Conservation (phyloP, 1,140 invertebrate genomes). For the Hylyphantes graminicola region DNA sequence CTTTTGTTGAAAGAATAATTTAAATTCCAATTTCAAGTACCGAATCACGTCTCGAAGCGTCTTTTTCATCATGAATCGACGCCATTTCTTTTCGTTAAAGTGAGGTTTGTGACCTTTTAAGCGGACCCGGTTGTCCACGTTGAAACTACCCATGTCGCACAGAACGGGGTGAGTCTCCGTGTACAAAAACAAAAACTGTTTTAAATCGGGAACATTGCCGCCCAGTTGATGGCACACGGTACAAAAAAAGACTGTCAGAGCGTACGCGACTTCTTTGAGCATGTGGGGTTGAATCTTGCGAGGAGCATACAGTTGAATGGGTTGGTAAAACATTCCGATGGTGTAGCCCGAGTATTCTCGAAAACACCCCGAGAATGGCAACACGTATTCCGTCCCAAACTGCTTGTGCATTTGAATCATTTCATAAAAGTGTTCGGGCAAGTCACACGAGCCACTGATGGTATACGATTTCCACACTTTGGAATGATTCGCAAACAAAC, state of each 20-base stretch:
- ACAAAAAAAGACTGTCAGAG: not conserved
- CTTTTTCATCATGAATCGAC: not conserved
- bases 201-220: not conserved
- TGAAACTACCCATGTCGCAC: not conserved
- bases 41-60: not conserved
- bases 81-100: constrained; percentile 16
- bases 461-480: constrained; percentile 11
- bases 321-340: constrained; percentile 1
- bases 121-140: not conserved
- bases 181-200: constrained; percentile 23
- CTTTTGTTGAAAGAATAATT: not conserved
- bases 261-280: not conserved
- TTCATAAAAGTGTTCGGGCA: not conserved
- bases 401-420: not conserved
- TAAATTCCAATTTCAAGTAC: not conserved
- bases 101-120: not conserved
- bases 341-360: constrained; percentile 21
- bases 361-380: constrained; percentile 8
- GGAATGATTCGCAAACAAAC: not conserved
- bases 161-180: not conserved
- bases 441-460: not conserved
- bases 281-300: not conserved
- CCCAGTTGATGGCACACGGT: not conserved
- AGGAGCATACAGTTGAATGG: not conserved
- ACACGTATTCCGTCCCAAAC: constrained; percentile 4